Evolutionary conservation across 2,797 vertebrate species (phyloP).

Genomic region (Xiphophorus birchmanni): DNA sequence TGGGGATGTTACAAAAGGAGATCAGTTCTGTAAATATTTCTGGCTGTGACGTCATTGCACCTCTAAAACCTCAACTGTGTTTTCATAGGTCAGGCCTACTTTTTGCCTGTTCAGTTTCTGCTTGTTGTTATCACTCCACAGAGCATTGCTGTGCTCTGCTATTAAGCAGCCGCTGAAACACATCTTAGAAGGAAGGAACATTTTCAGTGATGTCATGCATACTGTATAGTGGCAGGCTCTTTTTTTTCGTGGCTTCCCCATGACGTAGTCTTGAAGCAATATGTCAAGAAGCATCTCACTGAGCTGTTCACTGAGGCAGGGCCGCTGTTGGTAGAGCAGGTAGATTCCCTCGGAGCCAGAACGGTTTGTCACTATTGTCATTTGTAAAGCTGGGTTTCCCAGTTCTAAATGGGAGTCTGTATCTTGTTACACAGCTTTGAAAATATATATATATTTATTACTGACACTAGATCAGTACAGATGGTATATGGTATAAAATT

Average conservation of each 20-base stretch:
- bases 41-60: conserved; percentile 59
- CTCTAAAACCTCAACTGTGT: conserved; percentile 41
- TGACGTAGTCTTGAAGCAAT: conserved; percentile 53
- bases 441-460: conserved; percentile 7
- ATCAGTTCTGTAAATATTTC: conserved; percentile 67
- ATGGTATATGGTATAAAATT: neutral
- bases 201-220: conserved; percentile 40
- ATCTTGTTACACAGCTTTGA: conserved; percentile 34
- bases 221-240: conserved; percentile 31
- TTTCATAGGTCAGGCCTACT: conserved; percentile 38
- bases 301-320: conserved; percentile 51
- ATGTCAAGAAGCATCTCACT: conserved; percentile 49
- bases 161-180: conserved; percentile 37
- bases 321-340: conserved; percentile 56
- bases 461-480: neutral
- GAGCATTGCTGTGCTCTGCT: conserved; percentile 24
- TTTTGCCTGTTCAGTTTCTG: conserved; percentile 28
- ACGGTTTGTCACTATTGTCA: conserved; percentile 27
- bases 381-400: conserved; percentile 15
- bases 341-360: conserved; percentile 41
- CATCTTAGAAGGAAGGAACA: conserved; percentile 37
- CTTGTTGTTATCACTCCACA: conserved; percentile 27
- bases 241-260: conserved; percentile 30
- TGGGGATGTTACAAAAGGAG: conserved; percentile 67
- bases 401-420: conserved; percentile 26